Conservation (phyloP, 2,888 invertebrate species). For the Anticlea derivata region DNA sequence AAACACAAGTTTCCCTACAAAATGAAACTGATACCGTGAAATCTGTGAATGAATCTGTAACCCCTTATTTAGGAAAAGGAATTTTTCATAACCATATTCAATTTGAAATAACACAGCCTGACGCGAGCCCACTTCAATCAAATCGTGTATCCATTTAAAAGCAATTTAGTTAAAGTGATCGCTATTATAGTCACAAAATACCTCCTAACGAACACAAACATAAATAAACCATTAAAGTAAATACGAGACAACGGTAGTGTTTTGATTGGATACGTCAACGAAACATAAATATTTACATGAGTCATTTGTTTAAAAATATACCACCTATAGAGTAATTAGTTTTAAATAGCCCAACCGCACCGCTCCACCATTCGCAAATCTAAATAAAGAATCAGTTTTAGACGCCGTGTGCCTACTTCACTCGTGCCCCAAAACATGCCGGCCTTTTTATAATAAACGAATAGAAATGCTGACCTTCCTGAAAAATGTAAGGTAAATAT, state of each 20-base stretch:
- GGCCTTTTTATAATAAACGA: slow-evolving; percentile 20
- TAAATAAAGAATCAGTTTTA: slow-evolving; percentile 64
- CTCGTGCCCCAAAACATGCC: slow-evolving; percentile 45
- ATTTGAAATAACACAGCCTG: no score
- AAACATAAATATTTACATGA: slow-evolving; percentile 36
- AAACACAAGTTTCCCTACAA: not conserved
- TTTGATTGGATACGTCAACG: slow-evolving; percentile 11
- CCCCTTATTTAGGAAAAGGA: no score
- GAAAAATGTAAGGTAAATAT: slow-evolving; percentile 55
- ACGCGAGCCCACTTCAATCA: not conserved
- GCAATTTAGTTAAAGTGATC: slow-evolving; percentile 4
- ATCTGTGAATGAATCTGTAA: not conserved
- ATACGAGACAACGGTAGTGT: slow-evolving; percentile 5
- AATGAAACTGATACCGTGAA: not conserved
- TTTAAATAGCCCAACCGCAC: slow-evolving; percentile 48
- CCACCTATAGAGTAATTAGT: slow-evolving; percentile 44
- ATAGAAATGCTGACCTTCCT: slow-evolving; percentile 58
- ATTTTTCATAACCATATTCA: no score
- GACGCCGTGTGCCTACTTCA: slow-evolving; percentile 46
- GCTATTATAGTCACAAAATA: not conserved
- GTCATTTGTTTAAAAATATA: slow-evolving; percentile 48
- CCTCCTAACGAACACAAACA: slow-evolving; percentile 1
- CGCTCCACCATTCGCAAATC: slow-evolving; percentile 48
- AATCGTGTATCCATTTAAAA: slow-evolving; percentile 7
- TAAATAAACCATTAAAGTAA: slow-evolving; percentile 16